Base-by-base conservation (phyloP, 1,140 invertebrate genomes). In the Mercenaria mercenaria region DNA sequence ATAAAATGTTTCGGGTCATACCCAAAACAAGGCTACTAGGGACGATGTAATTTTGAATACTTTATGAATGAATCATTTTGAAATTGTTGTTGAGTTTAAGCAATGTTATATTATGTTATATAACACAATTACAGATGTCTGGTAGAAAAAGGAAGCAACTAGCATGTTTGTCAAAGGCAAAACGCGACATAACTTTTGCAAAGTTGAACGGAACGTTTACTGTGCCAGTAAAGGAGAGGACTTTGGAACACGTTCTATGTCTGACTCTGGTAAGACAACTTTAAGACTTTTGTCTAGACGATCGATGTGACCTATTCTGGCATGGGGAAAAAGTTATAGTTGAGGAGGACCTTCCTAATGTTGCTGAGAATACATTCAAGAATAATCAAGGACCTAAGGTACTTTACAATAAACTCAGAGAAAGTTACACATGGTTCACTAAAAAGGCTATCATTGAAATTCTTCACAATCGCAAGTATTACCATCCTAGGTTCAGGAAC, bases 331-430 rank as follows among this genome's bases (percentile, higher is more conserved):
- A 72, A 41, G 37, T 72, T 23, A 37, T 72, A 20, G 67, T 72
- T 23, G 18, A 37, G 18, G 67, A 72, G n/a, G 43, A 79, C n/a
- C 29, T 79, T 29, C 41, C 76, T 29, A 52, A n/a, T 13, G 0
- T 50, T 29, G 76, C 50, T 34, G 50, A 79, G n/a, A 50, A 52
- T 11, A 23, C 2, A 32, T 79, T 79, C n/a, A 52, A 29, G 26
- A 43, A 79, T 2, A 47, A 50, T 39, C 11, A 61, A 10, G 50
- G 79, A n/a, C 8, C 79, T 11, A 59, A 52, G 29, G 52, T 64
- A 37, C 32, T 82, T 26, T 82, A 82, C 39, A 39, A 82, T 26
- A 82, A 61, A 82, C 39, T 82, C 0, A 61, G 23, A 64, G 79
- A 61, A 64, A 41, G 26, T 29, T 61, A 82, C 79, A 59, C 50